Percentiles rank a stretch among this genome's conserved stretches.
These are phyloP conservation scores for Stegana nigrithorax DNA, from an alignment of 2,888 invertebrate genomes.

Conservation along the genomic window DNA sequence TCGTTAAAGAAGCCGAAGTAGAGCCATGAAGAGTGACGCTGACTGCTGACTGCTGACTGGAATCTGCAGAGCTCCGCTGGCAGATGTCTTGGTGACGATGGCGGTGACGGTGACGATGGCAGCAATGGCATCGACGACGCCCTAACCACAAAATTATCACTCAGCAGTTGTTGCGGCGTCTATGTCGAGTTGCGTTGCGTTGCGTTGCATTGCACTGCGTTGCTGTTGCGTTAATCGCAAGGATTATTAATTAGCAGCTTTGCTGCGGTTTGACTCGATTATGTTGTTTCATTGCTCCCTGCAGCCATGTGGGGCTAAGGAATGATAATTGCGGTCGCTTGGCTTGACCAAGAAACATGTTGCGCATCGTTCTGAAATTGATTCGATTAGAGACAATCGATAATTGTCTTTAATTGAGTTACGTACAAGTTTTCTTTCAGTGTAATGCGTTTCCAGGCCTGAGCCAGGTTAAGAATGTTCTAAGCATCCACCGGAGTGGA, in stretches of 20 bases:
- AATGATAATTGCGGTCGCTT: slow-evolving; percentile 1
- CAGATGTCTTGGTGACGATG: no score
- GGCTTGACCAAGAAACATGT: neutral
- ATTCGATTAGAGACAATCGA: slow-evolving; percentile 61
- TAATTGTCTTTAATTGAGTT: slow-evolving; percentile 39
- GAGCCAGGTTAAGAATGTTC: no score
- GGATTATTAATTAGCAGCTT: slow-evolving; percentile 55
- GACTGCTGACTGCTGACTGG: no score
- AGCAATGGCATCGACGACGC: no score
- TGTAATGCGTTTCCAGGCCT: no score
- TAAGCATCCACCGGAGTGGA: no score
- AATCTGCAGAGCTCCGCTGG: no score
- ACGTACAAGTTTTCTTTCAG: neutral
- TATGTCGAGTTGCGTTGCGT: no score
- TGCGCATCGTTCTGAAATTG: slow-evolving; percentile 34
- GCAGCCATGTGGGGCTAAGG: neutral
- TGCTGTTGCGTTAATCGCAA: slow-evolving; percentile 42
- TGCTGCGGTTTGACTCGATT: slow-evolving; percentile 32
- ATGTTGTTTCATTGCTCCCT: slow-evolving; percentile 40
- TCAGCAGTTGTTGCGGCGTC: neutral
- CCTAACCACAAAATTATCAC: neutral
- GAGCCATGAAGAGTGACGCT: no score
- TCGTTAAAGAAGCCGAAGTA: neutral
- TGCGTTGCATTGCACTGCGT: slow-evolving; percentile 7
- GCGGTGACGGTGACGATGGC: no score